A percentile compares a stretch with the other conserved stretches of the same genome.
These are phyloP conservation scores for Cochlearius cochlearius DNA, from an alignment of 2,113 vertebrate genomes.

Conservation along the genomic window DNA sequence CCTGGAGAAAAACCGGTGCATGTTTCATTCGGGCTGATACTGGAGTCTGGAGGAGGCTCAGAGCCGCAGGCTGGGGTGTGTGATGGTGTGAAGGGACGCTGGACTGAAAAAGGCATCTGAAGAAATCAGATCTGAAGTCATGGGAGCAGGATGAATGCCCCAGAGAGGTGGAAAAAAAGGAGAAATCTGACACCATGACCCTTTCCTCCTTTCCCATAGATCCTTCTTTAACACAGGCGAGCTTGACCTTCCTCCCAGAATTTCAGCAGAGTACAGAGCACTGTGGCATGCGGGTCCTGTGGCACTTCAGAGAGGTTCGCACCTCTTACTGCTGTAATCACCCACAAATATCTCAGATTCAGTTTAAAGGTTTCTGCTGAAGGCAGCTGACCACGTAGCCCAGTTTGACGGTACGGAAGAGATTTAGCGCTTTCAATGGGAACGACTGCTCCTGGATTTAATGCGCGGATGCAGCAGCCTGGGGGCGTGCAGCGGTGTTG, in stretches of 20 bases:
- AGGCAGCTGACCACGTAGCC: neutral
- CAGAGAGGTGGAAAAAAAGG: constrained; percentile 37
- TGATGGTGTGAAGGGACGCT: constrained; percentile 26
- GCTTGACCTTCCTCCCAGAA: neutral
- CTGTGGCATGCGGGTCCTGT: neutral
- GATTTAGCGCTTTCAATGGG: neutral
- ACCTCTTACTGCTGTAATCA: neutral
- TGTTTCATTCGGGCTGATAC: neutral
- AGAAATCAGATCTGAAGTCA: constrained; percentile 54
- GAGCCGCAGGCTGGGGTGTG: neutral
- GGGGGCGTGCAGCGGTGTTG: rapidly evolving
- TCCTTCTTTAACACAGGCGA: neutral
- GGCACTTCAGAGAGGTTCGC: neutral
- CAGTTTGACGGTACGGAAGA: neutral
- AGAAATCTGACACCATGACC: constrained; percentile 24
- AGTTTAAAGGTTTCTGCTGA: neutral
- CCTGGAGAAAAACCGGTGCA: neutral
- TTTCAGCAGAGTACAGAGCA: neutral
- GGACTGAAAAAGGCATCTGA: constrained; percentile 36
- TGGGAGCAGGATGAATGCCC: constrained; percentile 42
- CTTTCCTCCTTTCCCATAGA: constrained; percentile 58
- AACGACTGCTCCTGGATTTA: neutral
- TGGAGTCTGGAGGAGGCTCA: neutral
- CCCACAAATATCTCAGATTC: neutral
- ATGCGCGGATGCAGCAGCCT: neutral